phyloP scores from a whole-genome alignment of 2,113 vertebrate genomes.

The Amphiprion percula region DNA sequence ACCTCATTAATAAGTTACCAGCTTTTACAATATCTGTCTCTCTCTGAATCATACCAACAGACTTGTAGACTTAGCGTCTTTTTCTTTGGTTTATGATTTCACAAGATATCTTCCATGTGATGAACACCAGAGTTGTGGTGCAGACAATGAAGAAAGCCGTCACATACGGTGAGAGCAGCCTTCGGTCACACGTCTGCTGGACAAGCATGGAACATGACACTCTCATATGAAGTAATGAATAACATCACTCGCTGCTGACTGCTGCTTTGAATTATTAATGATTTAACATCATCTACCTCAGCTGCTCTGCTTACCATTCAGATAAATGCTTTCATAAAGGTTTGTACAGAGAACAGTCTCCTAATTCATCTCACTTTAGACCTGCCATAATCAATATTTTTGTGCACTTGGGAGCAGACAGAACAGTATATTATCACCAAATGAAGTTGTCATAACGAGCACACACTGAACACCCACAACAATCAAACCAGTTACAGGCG shows the following conservation, averaged over 20 bases:
- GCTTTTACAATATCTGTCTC: not conserved
- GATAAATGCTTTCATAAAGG: conserved; percentile 8
- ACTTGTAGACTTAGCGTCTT: conserved; percentile 3
- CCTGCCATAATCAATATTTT: not conserved
- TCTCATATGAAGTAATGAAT: conserved; percentile 37
- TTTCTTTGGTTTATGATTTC: conserved; percentile 31
- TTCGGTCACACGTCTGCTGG: conserved; percentile 17
- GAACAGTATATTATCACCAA: no score
- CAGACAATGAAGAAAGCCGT: conserved; percentile 33
- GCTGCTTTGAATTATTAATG: conserved; percentile 13
- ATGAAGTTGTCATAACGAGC: no score
- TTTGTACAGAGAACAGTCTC: not conserved
- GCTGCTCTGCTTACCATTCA: conserved; percentile 10
- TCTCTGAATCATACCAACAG: not conserved
- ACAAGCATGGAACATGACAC: conserved; percentile 21
- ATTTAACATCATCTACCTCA: conserved; percentile 12
- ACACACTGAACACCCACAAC: no score
- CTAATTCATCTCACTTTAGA: conserved; percentile 2
- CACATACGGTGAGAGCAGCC: conserved; percentile 5
- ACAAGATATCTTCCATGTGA: conserved; percentile 19
- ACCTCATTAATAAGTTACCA: not conserved
- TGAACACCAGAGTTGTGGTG: not conserved
- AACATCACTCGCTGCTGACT: conserved; percentile 12
- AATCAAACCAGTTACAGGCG: no score
- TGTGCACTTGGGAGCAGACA: not conserved